Percentiles rank a stretch among this genome's conserved stretches.
Conservation (phyloP, 2,888 invertebrate species). For the Drosophila stalkeri region DNA sequence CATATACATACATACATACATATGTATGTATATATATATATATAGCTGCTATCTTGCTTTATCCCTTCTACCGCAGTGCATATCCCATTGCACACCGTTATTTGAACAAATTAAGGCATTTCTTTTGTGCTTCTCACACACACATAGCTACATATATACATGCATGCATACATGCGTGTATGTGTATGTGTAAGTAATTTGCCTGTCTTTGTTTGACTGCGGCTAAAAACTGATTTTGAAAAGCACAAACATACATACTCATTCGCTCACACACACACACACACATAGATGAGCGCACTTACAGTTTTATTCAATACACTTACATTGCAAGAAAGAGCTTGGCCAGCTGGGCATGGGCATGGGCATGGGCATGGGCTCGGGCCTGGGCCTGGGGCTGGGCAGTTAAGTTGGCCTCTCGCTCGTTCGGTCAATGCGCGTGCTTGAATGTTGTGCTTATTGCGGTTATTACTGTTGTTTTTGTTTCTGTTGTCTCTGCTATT, state of each 20-base stretch:
- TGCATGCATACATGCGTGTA: not conserved
- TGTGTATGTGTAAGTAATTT: conserved; percentile 9
- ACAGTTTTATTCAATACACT: conserved; percentile 22
- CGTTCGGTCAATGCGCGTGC: conserved; percentile 71
- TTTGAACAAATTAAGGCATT: conserved; percentile 50
- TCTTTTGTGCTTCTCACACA: conserved; percentile 48
- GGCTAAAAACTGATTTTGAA: conserved; percentile 34
- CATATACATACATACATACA: not conserved
- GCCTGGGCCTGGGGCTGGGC: conserved; percentile 31
- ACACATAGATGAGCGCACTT: conserved; percentile 1
- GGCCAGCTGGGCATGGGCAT: conserved; percentile 36
- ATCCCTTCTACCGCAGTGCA: conserved; percentile 15
- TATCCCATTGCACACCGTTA: conserved; percentile 41
- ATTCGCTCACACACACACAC: conserved; percentile 10
- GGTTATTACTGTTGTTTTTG: conserved; percentile 27
- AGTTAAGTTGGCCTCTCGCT: conserved; percentile 51
- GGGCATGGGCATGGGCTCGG: conserved; percentile 39
- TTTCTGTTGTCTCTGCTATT: conserved; percentile 36
- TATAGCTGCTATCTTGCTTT: not conserved
- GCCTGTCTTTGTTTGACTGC: conserved; percentile 23
- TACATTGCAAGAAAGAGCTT: conserved; percentile 47
- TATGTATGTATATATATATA: not conserved
- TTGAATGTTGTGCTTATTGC: conserved; percentile 58
- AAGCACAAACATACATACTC: conserved; percentile 21
- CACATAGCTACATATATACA: conserved; percentile 11